A percentile compares a stretch with the other conserved stretches of the same genome.
Evolutionary conservation across 2,888 invertebrate species (phyloP).

Genomic region (Macrosoma leucophasiata): DNA sequence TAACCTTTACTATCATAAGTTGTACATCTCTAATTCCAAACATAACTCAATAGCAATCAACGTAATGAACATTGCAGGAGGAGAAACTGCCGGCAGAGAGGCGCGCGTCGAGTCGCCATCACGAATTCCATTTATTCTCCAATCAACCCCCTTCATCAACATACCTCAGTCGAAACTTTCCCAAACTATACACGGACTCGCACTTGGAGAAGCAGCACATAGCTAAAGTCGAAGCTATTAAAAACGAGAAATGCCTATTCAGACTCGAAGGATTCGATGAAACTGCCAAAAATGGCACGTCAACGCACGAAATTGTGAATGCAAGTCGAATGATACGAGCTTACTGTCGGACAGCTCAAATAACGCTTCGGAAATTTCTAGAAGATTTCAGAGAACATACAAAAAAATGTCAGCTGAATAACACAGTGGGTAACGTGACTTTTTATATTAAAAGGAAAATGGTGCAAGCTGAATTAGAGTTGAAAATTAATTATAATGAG

Average conservation of each 20-base stretch:
- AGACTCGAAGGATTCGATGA: conserved; percentile 37
- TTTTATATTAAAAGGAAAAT: conserved; percentile 40
- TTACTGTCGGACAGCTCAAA: conserved; percentile 36
- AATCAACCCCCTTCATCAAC: conserved; percentile 39
- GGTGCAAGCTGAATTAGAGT: conserved; percentile 37
- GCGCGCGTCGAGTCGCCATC: conserved; percentile 39
- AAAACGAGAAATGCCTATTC: conserved; percentile 32
- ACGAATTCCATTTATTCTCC: conserved; percentile 41
- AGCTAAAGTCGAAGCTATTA: conserved; percentile 28
- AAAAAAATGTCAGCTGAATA: conserved; percentile 30
- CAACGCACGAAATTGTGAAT: conserved; percentile 35
- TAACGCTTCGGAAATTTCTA: conserved; percentile 34
- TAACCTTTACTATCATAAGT: too few relatives aligned
- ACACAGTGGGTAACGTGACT: conserved; percentile 37
- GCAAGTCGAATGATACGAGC: conserved; percentile 42
- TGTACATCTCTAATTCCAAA: too few relatives aligned
- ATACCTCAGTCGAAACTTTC: conserved; percentile 34
- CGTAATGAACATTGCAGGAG: conserved; percentile 35
- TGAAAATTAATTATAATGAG: conserved; percentile 32
- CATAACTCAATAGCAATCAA: neutral
- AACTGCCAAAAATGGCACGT: conserved; percentile 31
- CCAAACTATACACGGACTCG: conserved; percentile 36
- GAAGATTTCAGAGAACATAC: conserved; percentile 37
- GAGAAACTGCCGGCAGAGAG: conserved; percentile 33
- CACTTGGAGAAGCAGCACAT: conserved; percentile 26